A percentile compares a stretch with the other conserved stretches of the same genome.
Conservation (phyloP, 2,888 invertebrate species). For the Panorpa germanica region DNA sequence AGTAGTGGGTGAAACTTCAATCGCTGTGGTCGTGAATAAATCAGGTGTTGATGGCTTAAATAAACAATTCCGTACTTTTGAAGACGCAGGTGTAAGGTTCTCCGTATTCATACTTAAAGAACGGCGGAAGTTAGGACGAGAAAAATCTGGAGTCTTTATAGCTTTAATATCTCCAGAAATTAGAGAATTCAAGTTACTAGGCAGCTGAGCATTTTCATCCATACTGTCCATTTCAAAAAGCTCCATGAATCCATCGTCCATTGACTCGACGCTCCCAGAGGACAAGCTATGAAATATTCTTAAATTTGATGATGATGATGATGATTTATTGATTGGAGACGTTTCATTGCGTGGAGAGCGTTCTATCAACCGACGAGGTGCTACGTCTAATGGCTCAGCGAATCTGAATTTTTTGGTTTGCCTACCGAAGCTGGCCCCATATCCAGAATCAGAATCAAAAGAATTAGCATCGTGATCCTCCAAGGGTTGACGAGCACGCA, state of each 20-base stretch:
- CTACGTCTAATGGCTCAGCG: constrained; percentile 22
- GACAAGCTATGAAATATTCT: constrained; percentile 29
- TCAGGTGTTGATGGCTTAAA: constrained; percentile 24
- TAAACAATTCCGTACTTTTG: constrained; percentile 27
- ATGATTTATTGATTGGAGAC: constrained; percentile 11
- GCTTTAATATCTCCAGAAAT: constrained; percentile 32
- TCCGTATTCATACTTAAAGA: constrained; percentile 29
- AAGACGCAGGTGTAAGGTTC: constrained; percentile 19
- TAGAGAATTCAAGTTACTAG: constrained; percentile 34
- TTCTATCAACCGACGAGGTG: constrained; percentile 21
- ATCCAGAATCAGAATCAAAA: constrained; percentile 40
- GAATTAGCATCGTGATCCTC: constrained; percentile 34
- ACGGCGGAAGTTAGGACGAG: constrained; percentile 26
- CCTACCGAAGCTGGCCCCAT: constrained; percentile 13
- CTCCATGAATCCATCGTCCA: constrained; percentile 45
- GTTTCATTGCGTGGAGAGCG: no score
- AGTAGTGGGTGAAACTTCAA: constrained; percentile 13
- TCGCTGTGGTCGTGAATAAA: constrained; percentile 17
- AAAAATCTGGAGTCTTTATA: constrained; percentile 16
- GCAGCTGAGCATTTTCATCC: constrained; percentile 27
- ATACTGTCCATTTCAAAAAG: constrained; percentile 37
- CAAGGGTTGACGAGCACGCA: no score
- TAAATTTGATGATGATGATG: constrained; percentile 15
- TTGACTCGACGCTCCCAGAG: constrained; percentile 33
- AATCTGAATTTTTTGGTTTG: constrained; percentile 18